Percentiles rank a stretch among this genome's conserved stretches.
Conservation (phyloP, 2,113 vertebrate species). For the Rhinopithecus roxellana region DNA sequence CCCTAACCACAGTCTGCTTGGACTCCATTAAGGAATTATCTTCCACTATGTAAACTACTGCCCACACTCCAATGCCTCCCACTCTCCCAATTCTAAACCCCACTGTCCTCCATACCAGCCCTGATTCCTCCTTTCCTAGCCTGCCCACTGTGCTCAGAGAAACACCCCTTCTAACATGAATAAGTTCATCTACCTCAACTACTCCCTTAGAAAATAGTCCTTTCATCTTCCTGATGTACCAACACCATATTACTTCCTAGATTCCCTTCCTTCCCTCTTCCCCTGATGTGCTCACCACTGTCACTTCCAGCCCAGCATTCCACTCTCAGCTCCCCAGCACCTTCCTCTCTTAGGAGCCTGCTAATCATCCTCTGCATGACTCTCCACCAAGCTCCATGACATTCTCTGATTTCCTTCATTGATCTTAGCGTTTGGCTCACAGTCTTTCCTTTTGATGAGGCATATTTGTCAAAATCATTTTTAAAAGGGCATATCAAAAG, state of each 20-base stretch:
- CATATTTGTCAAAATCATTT: background rate
- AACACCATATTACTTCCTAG: background rate
- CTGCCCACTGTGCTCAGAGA: background rate
- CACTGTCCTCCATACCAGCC: background rate
- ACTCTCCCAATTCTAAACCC: background rate
- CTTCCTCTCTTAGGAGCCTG: background rate
- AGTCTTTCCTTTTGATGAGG: background rate
- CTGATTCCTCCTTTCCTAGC: background rate
- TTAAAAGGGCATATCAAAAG: background rate
- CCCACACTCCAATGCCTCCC: background rate
- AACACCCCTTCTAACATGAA: background rate
- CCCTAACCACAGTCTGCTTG: background rate
- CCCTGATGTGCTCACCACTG: background rate
- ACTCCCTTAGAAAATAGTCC: conserved; percentile 4
- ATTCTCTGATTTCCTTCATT: background rate
- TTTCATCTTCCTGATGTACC: background rate
- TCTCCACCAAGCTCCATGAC: no score
- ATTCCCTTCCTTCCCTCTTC: background rate
- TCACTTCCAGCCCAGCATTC: background rate
- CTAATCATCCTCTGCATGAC: background rate
- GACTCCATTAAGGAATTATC: background rate
- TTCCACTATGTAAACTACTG: background rate
- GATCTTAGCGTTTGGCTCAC: background rate
- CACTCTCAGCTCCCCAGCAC: background rate
- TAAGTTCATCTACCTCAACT: background rate